Evolutionary conservation across 2,888 invertebrate genomes (phyloP).

Genomic region (Drosophila nigricruria): DNA sequence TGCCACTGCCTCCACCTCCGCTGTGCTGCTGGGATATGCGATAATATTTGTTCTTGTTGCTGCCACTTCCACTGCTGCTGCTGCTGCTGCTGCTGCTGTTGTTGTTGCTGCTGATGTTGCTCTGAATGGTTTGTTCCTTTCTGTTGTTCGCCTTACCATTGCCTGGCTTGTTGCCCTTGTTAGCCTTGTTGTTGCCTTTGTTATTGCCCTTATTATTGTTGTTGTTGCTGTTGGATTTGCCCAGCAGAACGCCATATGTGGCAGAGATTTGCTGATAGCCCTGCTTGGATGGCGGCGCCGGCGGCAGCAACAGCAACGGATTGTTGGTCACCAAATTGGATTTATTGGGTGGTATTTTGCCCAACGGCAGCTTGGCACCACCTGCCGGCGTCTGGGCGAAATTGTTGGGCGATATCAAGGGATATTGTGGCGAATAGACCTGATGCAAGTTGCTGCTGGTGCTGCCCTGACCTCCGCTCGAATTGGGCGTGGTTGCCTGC

Average conservation of each 20-base stretch:
- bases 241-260: conserved; percentile 80
- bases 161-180: conserved; percentile 52
- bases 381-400: conserved; percentile 68
- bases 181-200: conserved; percentile 53
- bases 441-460: conserved; percentile 83
- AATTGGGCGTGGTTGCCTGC: conserved; percentile 81
- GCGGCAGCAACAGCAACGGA: conserved; percentile 56
- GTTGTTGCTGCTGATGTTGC: conserved; percentile 60
- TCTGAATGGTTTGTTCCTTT: conserved; percentile 58
- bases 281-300: conserved; percentile 63
- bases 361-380: conserved; percentile 63
- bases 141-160: conserved; percentile 58
- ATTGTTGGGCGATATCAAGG: conserved; percentile 82
- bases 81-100: conserved; percentile 28
- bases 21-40: conserved; percentile 80
- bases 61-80: conserved; percentile 24
- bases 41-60: conserved; percentile 83
- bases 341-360: conserved; percentile 75
- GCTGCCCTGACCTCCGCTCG: conserved; percentile 67
- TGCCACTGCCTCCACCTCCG: conserved; percentile 31
- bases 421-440: conserved; percentile 84
- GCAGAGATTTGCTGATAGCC: conserved; percentile 83
- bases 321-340: conserved; percentile 74
- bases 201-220: conserved; percentile 49
- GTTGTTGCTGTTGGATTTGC: conserved; percentile 61